Percentiles rank a stretch among this genome's conserved stretches.
These are phyloP conservation scores for Enteromius thamalakanensis DNA, from an alignment of 2,797 vertebrate species.

Conservation along the genomic window DNA sequence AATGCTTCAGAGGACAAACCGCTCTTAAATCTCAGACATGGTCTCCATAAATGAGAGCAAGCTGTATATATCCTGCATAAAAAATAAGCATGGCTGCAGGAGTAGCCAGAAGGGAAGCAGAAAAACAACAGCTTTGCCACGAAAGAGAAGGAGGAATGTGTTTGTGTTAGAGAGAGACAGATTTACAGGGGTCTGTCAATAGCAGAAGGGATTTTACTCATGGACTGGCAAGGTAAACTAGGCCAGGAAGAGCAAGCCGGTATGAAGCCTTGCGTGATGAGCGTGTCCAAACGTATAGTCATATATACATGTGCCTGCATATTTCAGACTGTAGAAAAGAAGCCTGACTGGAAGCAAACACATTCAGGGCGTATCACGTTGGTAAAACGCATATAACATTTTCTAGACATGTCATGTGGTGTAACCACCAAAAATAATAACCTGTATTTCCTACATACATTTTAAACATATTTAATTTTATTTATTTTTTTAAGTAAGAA, in stretches of 20 bases:
- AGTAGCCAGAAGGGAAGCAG: slow-evolving; percentile 13
- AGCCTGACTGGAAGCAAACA: slow-evolving; percentile 21
- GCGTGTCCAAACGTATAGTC: background rate
- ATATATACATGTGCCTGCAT: background rate
- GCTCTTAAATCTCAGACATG: background rate
- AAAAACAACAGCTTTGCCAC: slow-evolving; percentile 33
- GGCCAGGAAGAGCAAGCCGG: slow-evolving; percentile 21
- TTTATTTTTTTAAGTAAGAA: background rate
- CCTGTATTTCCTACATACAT: background rate
- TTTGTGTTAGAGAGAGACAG: slow-evolving; percentile 1
- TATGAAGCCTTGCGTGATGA: background rate
- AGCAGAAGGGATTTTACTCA: slow-evolving; percentile 19
- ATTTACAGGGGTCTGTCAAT: slow-evolving; percentile 27
- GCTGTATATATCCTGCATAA: background rate
- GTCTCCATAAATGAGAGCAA: background rate
- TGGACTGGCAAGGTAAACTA: slow-evolving; percentile 24
- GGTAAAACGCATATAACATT: background rate
- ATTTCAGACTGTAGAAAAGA: slow-evolving; percentile 6
- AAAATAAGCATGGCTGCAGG: background rate
- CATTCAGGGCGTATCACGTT: background rate
- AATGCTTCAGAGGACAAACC: background rate
- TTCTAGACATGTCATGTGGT: background rate
- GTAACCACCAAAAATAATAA: background rate
- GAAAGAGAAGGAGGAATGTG: slow-evolving; percentile 3
- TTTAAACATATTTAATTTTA: background rate